A percentile compares a stretch with the other conserved stretches of the same genome.
These are phyloP conservation scores for Rhagonycha fulva DNA, from an alignment of 2,888 invertebrate genomes.

Conservation along the genomic window DNA sequence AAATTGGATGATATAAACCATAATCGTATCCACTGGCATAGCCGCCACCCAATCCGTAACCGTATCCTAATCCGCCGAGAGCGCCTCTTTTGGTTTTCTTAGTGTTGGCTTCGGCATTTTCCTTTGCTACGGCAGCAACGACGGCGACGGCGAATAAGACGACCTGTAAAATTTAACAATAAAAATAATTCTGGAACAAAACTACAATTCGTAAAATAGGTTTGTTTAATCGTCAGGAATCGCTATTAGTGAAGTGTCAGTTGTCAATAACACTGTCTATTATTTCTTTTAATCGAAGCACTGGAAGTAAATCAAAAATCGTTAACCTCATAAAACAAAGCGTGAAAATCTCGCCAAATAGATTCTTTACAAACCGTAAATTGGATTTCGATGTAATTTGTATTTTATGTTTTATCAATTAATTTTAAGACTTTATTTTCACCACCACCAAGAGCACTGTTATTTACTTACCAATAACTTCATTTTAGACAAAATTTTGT, in stretches of 20 bases:
- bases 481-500: constrained; percentile 32
- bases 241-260: not conserved
- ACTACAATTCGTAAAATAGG: not conserved
- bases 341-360: not conserved
- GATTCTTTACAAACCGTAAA: not conserved
- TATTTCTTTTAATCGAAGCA: not conserved
- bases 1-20: constrained; percentile 28
- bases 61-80: constrained; percentile 35
- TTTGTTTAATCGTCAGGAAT: not conserved
- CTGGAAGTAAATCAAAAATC: not conserved
- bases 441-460: not conserved
- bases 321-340: not conserved
- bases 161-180: constrained; percentile 7
- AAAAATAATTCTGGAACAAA: not conserved
- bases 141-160: constrained; percentile 26
- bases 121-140: constrained; percentile 30
- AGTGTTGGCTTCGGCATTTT: constrained; percentile 24
- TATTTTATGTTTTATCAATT: not conserved
- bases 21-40: constrained; percentile 34
- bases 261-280: not conserved
- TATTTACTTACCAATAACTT: constrained; percentile 39
- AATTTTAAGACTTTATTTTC: not conserved
- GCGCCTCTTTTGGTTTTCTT: constrained; percentile 46
- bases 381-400: not conserved
- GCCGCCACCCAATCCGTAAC: constrained; percentile 22